Evolutionary conservation across 1,140 invertebrate species (phyloP), one percentile per base, ranked within the genome.

Genomic region (Drosophila setifemur): DNA sequence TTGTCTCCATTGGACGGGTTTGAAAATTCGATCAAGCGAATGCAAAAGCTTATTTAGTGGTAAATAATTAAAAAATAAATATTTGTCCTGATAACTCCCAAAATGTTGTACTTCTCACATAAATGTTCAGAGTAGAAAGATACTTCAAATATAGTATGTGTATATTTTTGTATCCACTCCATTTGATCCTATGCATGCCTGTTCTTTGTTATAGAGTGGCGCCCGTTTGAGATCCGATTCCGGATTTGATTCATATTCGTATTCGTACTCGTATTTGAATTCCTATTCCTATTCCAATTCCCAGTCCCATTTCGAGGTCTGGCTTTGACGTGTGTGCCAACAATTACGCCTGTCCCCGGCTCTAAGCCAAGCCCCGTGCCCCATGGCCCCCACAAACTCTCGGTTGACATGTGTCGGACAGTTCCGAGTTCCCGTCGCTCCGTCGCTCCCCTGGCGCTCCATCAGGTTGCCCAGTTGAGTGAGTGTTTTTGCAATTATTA

Each of bases 401-500:
- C 33, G 50, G 78, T 76, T 77, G 78, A 83, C 73, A 82, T 81
- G 60, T 81, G 68, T 64, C 42, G 58, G 71, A 75, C 57, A 81
- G 72, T 60, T 71, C 19, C 54, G 33, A 47, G 54, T 53, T 58
- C 67, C 54, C 52, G 40, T 19, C 48, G 44, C 33, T 48, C 14
- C 29, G n/a, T 1, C 1, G 11, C 11, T 33, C 31, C 19, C 14
- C 8, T 4, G 2, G 14, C 19, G 16, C 19, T 25, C 11, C n/a
- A n/a, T n/a, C n/a, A n/a, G n/a, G n/a, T n/a, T n/a, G n/a, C n/a
- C 21, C 26, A 16, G 29, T 37, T 70, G 45, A 63, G 47, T 82
- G 54, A 76, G 77, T 82, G 72, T 73, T 77, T 83, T 83, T 74
- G 78, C 78, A 83, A 83, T 83, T 85, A 83, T 78, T 85, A 85